Percentiles rank a stretch among this genome's conserved stretches.
phyloP scores from a whole-genome alignment of 1,140 invertebrate genomes.

The Drosophila cardini region DNA sequence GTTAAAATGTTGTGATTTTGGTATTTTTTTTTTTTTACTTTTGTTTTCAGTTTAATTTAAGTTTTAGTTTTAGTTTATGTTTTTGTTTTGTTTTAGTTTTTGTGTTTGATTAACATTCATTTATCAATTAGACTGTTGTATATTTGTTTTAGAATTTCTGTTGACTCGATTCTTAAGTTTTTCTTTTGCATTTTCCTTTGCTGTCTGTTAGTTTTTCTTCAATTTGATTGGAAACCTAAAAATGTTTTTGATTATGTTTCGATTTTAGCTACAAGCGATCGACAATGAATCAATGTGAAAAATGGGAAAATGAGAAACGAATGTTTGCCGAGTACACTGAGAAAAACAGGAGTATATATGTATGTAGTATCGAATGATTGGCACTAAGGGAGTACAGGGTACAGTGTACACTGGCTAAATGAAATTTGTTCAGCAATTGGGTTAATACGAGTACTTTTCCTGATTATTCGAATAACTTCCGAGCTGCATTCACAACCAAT shows the following conservation, averaged over 20 bases:
- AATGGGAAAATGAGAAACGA: slow-evolving; percentile 32
- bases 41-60: slow-evolving; percentile 20
- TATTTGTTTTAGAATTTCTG: slow-evolving; percentile 61
- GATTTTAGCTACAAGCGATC: slow-evolving; percentile 56
- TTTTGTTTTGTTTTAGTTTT: slow-evolving; percentile 55
- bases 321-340: slow-evolving; percentile 55
- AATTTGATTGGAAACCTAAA: slow-evolving; percentile 80
- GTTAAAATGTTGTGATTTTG: slow-evolving; percentile 75
- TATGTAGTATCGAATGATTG: slow-evolving; percentile 19
- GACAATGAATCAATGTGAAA: slow-evolving; percentile 15
- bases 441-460: slow-evolving; percentile 37
- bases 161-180: slow-evolving; percentile 55
- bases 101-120: slow-evolving; percentile 71
- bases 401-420: slow-evolving; percentile 46
- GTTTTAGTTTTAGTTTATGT: slow-evolving; percentile 42
- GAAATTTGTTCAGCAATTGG: slow-evolving; percentile 69
- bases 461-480: slow-evolving; percentile 75
- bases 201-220: slow-evolving; percentile 58
- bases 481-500: slow-evolving; percentile 81
- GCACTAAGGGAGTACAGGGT: slow-evolving; percentile 19
- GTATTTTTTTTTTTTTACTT: slow-evolving; percentile 38
- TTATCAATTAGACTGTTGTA: slow-evolving; percentile 69
- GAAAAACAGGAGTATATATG: slow-evolving; percentile 37
- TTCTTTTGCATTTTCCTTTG: slow-evolving; percentile 32
- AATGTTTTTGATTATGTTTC: slow-evolving; percentile 83